Evolutionary conservation across 2,888 invertebrate genomes (phyloP).

Genomic region (Ceramica pisi): DNA sequence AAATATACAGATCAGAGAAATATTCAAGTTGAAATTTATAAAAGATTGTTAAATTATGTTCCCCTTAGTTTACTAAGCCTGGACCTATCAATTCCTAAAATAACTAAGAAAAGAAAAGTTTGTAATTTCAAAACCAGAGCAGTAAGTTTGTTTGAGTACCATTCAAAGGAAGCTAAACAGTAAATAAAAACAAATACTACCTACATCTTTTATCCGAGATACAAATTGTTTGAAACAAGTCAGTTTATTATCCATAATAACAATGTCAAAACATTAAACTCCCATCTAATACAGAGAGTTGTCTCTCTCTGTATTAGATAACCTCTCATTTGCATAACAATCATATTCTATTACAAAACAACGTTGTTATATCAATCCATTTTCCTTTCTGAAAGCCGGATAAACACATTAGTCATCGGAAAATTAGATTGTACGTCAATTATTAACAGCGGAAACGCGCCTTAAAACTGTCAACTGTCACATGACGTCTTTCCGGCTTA

Average conservation of each 20-base stretch:
- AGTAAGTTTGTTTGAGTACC: too few relatives aligned
- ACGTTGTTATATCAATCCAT: conserved; percentile 12
- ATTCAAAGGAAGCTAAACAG: background rate
- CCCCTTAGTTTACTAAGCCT: background rate
- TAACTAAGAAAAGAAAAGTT: background rate
- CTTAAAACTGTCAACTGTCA: conserved; percentile 80
- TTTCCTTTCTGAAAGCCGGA: conserved; percentile 13
- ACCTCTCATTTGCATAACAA: background rate
- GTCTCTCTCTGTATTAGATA: background rate
- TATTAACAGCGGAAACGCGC: conserved; percentile 65
- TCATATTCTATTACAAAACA: conserved; percentile 28
- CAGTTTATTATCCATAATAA: background rate
- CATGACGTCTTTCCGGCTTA: conserved; percentile 84
- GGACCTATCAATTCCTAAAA: background rate
- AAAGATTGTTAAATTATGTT: background rate
- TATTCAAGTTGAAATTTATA: background rate
- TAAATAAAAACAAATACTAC: background rate
- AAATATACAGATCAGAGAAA: background rate
- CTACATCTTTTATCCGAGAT: background rate
- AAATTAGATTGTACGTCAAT: conserved; percentile 55
- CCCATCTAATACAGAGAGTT: background rate
- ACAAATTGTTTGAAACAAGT: background rate
- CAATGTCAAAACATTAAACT: background rate
- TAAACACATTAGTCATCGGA: conserved; percentile 53
- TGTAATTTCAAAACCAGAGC: background rate